These are phyloP conservation scores for Drosophila malerkotliana DNA, from an alignment of 1,140 invertebrate species.

Conservation along the genomic window DNA sequence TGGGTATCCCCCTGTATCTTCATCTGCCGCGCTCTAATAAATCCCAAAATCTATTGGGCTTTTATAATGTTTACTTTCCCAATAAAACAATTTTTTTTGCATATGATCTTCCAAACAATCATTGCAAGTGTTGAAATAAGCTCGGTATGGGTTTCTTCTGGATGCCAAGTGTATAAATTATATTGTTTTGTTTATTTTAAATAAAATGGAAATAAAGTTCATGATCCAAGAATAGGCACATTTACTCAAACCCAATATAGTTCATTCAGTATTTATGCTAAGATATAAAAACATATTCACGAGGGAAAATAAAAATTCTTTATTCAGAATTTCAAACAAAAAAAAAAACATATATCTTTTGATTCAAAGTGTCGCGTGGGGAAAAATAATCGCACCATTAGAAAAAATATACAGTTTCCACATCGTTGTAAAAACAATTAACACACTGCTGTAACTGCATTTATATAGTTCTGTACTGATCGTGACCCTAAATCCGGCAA, in stretches of 20 bases:
- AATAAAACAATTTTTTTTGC: no score
- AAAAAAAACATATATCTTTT: slow-evolving; percentile 9
- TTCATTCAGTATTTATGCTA: background rate
- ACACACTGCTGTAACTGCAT: slow-evolving; percentile 39
- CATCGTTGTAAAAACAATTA: slow-evolving; percentile 47
- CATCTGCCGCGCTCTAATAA: no score
- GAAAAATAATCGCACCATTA: slow-evolving; percentile 44
- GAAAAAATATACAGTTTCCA: slow-evolving; percentile 44
- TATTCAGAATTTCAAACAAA: slow-evolving; percentile 29
- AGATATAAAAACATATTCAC: slow-evolving; percentile 10
- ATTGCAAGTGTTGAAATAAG: no score
- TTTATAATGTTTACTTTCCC: no score
- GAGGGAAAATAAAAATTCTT: slow-evolving; percentile 29
- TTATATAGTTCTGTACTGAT: slow-evolving; percentile 25
- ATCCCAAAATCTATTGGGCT: no score
- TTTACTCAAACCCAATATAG: background rate
- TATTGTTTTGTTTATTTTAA: no score
- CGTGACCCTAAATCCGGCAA: background rate
- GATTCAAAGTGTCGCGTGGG: slow-evolving; percentile 17
- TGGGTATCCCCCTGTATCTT: no score
- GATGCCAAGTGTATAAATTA: no score
- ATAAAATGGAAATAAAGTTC: no score
- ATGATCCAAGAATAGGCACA: background rate
- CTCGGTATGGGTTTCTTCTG: no score
- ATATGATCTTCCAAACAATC: no score